Conservation (phyloP, 2,888 invertebrate genomes). For the Drosophila ezoana region DNA sequence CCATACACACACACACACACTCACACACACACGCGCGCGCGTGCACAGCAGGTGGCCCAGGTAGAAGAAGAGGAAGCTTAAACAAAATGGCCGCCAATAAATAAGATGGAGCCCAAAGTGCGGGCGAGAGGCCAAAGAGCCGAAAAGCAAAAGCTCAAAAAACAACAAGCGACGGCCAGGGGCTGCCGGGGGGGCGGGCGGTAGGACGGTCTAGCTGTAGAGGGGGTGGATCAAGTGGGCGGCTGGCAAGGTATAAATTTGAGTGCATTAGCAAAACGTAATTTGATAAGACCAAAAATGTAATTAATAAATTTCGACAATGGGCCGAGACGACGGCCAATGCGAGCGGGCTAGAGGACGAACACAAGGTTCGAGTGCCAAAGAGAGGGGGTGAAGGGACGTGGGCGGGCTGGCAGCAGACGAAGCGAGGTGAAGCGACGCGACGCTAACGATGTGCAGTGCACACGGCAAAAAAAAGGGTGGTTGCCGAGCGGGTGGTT, state of each 20-base stretch:
- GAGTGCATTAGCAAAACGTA: constrained; percentile 83
- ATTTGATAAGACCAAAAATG: constrained; percentile 83
- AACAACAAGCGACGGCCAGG: constrained; percentile 33
- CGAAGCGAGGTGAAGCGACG: constrained; percentile 6
- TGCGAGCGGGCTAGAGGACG: not conserved
- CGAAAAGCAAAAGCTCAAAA: constrained; percentile 68
- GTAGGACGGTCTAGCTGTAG: not conserved
- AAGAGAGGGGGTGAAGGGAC: too few species aligned
- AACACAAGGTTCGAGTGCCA: too few species aligned
- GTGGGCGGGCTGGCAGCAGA: not conserved
- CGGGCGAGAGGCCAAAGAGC: constrained; percentile 26
- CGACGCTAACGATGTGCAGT: constrained; percentile 40
- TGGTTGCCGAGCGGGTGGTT: not conserved
- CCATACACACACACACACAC: constrained; percentile 19
- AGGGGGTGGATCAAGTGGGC: not conserved
- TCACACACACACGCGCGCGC: constrained; percentile 17
- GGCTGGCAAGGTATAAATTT: constrained; percentile 76
- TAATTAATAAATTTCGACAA: constrained; percentile 84
- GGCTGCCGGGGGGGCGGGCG: not conserved
- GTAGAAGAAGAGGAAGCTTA: constrained; percentile 28
- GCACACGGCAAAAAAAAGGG: constrained; percentile 5
- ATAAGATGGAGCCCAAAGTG: constrained; percentile 48
- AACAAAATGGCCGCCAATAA: constrained; percentile 79
- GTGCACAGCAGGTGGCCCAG: constrained; percentile 30
- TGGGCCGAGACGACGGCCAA: constrained; percentile 22